Evolutionary conservation across 1,140 invertebrate species (phyloP).

Genomic region (Drosophila tropicalis): DNA sequence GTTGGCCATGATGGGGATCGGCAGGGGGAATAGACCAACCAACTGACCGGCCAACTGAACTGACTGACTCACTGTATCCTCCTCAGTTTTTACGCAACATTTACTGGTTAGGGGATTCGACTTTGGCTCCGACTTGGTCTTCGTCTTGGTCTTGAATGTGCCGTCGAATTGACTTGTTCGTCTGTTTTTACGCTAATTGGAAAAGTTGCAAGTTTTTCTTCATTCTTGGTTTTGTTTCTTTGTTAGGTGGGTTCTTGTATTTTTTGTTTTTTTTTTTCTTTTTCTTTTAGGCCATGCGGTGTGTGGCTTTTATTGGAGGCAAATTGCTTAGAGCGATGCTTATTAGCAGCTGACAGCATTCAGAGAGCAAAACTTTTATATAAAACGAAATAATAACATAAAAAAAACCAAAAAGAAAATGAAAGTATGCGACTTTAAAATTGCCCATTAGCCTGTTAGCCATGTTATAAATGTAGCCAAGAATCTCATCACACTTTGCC

Average conservation of each 20-base stretch:
- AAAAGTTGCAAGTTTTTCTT: slow-evolving; percentile 77
- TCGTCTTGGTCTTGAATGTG: slow-evolving; percentile 49
- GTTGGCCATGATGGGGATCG: slow-evolving; percentile 16
- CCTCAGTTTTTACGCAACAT: slow-evolving; percentile 77
- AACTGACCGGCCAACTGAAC: neutral
- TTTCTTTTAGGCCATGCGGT: slow-evolving; percentile 38
- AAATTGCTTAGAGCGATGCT: slow-evolving; percentile 70
- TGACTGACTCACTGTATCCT: slow-evolving; percentile 24
- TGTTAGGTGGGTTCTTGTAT: neutral
- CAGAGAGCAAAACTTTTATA: slow-evolving; percentile 52
- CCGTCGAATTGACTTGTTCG: slow-evolving; percentile 50
- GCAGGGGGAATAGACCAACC: neutral
- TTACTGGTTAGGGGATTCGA: slow-evolving; percentile 48
- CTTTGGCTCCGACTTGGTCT: slow-evolving; percentile 14
- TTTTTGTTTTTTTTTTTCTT: slow-evolving; percentile 23
- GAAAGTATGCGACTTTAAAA: slow-evolving; percentile 59
- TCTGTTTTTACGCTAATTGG: slow-evolving; percentile 78
- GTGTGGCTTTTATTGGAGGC: slow-evolving; percentile 75
- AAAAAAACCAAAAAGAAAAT: slow-evolving; percentile 49
- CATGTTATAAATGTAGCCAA: neutral
- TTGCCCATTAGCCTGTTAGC: slow-evolving; percentile 67
- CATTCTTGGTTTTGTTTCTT: neutral
- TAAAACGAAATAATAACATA: slow-evolving; percentile 14
- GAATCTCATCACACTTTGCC: slow-evolving; percentile 18
- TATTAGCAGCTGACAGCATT: slow-evolving; percentile 78